Conservation (phyloP, 2,113 vertebrate genomes). For the Indicator indicator region DNA sequence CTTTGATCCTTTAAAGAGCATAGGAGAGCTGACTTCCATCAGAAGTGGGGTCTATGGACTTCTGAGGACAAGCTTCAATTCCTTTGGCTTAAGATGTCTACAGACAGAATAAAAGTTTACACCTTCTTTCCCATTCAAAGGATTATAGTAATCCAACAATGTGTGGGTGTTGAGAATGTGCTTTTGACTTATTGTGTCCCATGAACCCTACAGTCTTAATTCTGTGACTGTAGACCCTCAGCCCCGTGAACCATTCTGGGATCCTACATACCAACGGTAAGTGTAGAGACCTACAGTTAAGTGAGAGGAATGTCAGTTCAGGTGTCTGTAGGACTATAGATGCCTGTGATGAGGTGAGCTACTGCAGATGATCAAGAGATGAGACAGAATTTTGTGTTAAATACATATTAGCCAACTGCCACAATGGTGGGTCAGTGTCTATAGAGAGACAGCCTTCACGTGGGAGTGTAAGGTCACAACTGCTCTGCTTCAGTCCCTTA, state of each 20-base stretch:
- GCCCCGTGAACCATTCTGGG: background rate
- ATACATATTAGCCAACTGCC: background rate
- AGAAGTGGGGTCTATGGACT: background rate
- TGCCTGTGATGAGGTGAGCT: background rate
- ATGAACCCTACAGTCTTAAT: background rate
- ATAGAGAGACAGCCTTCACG: background rate
- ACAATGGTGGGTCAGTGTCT: background rate
- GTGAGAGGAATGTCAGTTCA: background rate
- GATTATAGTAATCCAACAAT: background rate
- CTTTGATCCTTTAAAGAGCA: background rate
- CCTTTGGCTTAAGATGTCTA: background rate
- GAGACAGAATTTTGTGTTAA: background rate
- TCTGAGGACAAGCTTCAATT: background rate
- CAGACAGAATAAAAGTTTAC: background rate
- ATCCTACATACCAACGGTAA: background rate
- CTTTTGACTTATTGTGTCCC: background rate
- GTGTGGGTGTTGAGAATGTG: background rate
- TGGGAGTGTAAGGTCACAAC: background rate
- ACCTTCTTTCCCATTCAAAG: background rate
- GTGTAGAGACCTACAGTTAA: background rate
- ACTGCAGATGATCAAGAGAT: background rate
- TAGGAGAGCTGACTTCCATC: background rate
- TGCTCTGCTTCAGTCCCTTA: background rate
- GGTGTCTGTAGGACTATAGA: background rate
- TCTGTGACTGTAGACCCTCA: background rate